Conservation (phyloP, 2,888 invertebrate genomes). For the Archips xylosteana region DNA sequence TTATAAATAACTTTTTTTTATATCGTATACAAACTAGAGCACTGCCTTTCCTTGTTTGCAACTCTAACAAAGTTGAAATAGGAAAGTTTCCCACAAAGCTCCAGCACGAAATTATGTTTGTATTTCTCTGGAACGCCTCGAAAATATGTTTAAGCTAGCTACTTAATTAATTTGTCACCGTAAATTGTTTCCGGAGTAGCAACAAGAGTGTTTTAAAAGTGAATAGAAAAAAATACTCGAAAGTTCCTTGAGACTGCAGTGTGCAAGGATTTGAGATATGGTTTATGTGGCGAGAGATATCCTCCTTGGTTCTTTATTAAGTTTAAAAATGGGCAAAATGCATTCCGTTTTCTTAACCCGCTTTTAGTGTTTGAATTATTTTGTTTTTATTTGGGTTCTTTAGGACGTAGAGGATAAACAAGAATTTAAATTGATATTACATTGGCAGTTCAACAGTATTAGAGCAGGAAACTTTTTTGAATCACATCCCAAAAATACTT, state of each 20-base stretch:
- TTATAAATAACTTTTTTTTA: not conserved
- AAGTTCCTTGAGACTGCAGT: conserved; percentile 39
- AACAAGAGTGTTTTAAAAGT: conserved; percentile 46
- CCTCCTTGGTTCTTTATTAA: conserved; percentile 50
- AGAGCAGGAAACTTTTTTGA: too few species aligned
- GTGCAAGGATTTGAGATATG: conserved; percentile 44
- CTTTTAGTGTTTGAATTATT: conserved; percentile 40
- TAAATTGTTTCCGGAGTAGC: conserved; percentile 32
- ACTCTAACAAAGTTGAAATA: conserved; percentile 5
- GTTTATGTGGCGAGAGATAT: conserved; percentile 46
- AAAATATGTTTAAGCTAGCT: conserved; percentile 33
- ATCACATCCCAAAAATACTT: too few species aligned
- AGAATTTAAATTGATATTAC: too few species aligned
- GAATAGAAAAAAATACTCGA: conserved; percentile 35
- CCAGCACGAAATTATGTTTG: conserved; percentile 21
- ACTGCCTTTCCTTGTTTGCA: conserved; percentile 1
- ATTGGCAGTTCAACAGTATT: too few species aligned
- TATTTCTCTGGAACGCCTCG: conserved; percentile 19
- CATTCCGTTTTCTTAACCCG: conserved; percentile 36
- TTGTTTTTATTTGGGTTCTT: not conserved
- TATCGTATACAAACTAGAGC: not conserved
- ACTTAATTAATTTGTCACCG: conserved; percentile 41
- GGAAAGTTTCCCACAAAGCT: conserved; percentile 18
- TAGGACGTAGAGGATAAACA: too few species aligned
- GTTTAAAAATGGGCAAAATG: conserved; percentile 43